Percentiles rank a stretch among this genome's conserved stretches.
Evolutionary conservation across 2,113 vertebrate genomes (phyloP).

Genomic region (Colinus virginianus): DNA sequence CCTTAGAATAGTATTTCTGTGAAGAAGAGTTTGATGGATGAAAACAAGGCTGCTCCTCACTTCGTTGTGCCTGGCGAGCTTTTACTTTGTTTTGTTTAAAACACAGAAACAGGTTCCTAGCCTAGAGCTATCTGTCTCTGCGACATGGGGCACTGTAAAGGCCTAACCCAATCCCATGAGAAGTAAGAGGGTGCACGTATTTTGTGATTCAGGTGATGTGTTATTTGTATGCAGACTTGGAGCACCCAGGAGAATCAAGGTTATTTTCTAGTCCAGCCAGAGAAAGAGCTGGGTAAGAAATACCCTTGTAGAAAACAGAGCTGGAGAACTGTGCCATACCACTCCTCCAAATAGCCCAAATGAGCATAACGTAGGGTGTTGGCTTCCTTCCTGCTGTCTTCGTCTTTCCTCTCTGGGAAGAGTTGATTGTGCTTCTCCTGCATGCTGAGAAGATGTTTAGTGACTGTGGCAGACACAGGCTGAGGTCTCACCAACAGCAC

Average conservation of each 20-base stretch:
- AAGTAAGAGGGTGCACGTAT: not conserved
- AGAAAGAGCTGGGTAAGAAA: not conserved
- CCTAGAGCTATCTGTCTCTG: not conserved
- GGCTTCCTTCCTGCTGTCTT: accelerated
- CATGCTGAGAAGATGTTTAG: not conserved
- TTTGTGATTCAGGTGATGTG: not conserved
- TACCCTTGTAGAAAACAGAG: not conserved
- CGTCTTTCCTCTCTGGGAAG: not conserved
- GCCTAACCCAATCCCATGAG: not conserved
- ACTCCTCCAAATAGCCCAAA: accelerated
- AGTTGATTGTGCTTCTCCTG: not conserved
- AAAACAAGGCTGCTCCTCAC: conserved; percentile 10
- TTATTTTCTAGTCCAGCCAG: not conserved
- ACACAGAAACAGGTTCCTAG: not conserved
- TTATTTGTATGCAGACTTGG: not conserved
- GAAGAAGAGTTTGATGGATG: not conserved
- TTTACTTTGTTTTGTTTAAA: not conserved
- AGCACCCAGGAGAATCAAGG: not conserved
- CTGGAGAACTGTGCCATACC: not conserved
- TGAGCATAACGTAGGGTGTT: not conserved
- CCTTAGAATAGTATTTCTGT: conserved; percentile 45
- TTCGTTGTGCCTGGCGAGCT: not conserved
- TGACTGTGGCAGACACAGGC: not conserved
- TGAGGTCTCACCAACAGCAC: not conserved
- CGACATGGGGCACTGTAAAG: not conserved